These are phyloP conservation scores for Callyntrura sp. DNA, from an alignment of 2,888 invertebrate genomes.

Conservation along the genomic window DNA sequence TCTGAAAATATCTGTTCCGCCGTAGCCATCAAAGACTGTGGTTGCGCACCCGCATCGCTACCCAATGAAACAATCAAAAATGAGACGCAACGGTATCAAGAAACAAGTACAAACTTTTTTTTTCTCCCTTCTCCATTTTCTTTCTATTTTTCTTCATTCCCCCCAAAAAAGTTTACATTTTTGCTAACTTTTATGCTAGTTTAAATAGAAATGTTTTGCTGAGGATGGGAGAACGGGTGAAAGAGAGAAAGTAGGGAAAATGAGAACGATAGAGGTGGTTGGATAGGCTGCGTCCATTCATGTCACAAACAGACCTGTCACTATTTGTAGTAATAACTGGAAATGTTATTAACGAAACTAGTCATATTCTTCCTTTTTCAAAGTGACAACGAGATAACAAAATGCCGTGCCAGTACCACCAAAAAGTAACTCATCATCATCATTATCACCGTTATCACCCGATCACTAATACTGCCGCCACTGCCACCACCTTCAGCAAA, in stretches of 20 bases:
- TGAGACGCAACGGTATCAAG: not conserved
- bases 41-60: no score
- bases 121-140: not conserved
- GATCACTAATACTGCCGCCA: no score
- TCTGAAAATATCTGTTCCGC: no score
- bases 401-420: no score
- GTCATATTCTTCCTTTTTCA: not conserved
- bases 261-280: not conserved
- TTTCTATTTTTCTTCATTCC: not conserved
- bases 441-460: not conserved
- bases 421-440: not conserved
- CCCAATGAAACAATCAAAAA: conserved; percentile 7
- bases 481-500: not conserved
- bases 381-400: not conserved
- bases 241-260: not conserved
- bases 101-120: not conserved
- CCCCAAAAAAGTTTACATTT: not conserved
- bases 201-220: not conserved
- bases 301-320: conserved; percentile 14
- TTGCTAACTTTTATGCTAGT: conserved; percentile 1
- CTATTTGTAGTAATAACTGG: not conserved
- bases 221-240: not conserved
- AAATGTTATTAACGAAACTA: not conserved
- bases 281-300: not conserved
- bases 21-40: no score